These are phyloP conservation scores for Sebastes melanostomus DNA, from an alignment of 2,797 vertebrate species.

Conservation along the genomic window DNA sequence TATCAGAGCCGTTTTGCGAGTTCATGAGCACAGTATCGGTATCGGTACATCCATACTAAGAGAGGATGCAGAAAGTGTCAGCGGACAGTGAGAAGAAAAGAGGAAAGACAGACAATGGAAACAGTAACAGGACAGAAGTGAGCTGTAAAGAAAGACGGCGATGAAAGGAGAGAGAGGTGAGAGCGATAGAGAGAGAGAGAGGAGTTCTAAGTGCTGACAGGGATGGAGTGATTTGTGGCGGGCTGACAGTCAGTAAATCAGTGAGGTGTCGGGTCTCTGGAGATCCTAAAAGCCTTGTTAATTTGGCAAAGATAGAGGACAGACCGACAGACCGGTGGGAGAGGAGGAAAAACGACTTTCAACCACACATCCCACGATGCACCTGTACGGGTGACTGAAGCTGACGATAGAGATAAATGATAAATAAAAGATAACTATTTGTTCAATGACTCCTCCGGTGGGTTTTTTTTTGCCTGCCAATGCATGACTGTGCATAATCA, in stretches of 20 bases:
- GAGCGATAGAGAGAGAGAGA: not conserved
- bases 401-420: slow-evolving; percentile 13
- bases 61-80: not conserved
- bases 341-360: slow-evolving; percentile 23
- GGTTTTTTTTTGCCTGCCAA: not conserved
- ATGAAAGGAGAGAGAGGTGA: slow-evolving; percentile 40
- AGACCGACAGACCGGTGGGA: slow-evolving; percentile 35
- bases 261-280: slow-evolving; percentile 63
- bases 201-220: slow-evolving; percentile 61
- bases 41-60: too few species aligned
- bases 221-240: slow-evolving; percentile 70
- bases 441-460: slow-evolving; percentile 10
- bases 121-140: slow-evolving; percentile 21
- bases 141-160: slow-evolving; percentile 36
- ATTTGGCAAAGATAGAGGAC: slow-evolving; percentile 66
- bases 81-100: slow-evolving; percentile 1
- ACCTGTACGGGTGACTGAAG: slow-evolving; percentile 41
- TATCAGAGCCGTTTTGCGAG: too few species aligned
- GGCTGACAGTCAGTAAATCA: slow-evolving; percentile 72
- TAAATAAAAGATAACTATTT: slow-evolving; percentile 32
- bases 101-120: not conserved
- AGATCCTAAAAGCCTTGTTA: slow-evolving; percentile 76
- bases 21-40: too few species aligned
- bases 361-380: slow-evolving; percentile 46
- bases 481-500: slow-evolving; percentile 43